phyloP scores from a whole-genome alignment of 1,140 invertebrate species.

The Melitaea cinxia region DNA sequence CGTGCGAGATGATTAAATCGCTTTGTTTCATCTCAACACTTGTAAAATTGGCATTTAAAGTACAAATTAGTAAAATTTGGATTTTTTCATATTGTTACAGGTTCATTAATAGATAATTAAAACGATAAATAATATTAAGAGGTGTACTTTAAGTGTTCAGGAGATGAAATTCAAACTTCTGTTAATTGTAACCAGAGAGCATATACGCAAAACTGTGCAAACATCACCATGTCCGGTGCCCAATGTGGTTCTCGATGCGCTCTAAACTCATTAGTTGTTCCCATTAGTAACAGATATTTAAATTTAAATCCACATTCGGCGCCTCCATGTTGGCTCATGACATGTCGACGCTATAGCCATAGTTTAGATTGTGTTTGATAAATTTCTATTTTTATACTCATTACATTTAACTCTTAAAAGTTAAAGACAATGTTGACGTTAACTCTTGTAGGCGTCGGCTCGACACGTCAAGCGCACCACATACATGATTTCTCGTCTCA shows the following conservation, averaged over 20 bases:
- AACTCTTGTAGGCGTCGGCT: conserved; percentile 41
- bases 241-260: conserved; percentile 30
- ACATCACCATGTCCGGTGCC: conserved; percentile 26
- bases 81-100: conserved; percentile 81
- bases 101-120: conserved; percentile 80
- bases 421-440: conserved; percentile 6
- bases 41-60: conserved; percentile 81
- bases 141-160: conserved; percentile 82
- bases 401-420: conserved; percentile 20
- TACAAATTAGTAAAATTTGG: conserved; percentile 82
- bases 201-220: conserved; percentile 55
- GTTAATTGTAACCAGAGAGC: conserved; percentile 72
- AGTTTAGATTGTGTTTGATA: conserved; percentile 35
- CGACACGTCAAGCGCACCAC: conserved; percentile 37
- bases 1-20: conserved; percentile 73
- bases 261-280: conserved; percentile 15
- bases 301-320: conserved; percentile 43
- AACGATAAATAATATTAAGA: conserved; percentile 80
- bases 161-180: conserved; percentile 72
- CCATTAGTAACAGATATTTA: conserved; percentile 1
- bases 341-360: conserved; percentile 50
- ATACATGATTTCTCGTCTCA: conserved; percentile 44
- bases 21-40: conserved; percentile 76
- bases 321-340: conserved; percentile 49
- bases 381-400: conserved; percentile 56